phyloP scores from a whole-genome alignment of 2,113 vertebrate genomes.

The Hyla sarda region DNA sequence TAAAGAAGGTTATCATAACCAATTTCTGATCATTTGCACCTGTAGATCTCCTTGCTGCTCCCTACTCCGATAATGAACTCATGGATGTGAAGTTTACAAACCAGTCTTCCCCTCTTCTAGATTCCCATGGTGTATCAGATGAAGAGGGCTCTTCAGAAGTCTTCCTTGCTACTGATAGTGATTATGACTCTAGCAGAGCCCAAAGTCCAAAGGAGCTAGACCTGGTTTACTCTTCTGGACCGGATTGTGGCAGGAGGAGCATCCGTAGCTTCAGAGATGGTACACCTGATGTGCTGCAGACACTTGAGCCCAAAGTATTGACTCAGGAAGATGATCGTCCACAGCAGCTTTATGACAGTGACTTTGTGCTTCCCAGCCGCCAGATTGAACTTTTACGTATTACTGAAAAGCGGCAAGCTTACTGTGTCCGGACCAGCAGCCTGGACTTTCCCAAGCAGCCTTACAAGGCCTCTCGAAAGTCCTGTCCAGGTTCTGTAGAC shows the following conservation, averaged over 20 bases:
- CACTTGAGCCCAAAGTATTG: conserved; percentile 69
- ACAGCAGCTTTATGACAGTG: conserved; percentile 82
- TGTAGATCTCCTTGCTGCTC: conserved; percentile 47
- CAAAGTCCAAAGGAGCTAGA: conserved; percentile 88
- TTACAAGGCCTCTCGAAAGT: conserved; percentile 70
- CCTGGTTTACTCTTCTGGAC: conserved; percentile 76
- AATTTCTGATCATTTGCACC: not conserved
- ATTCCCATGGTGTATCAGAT: conserved; percentile 80
- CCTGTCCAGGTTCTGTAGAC: conserved; percentile 80
- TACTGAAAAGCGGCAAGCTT: conserved; percentile 88
- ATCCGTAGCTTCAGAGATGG: conserved; percentile 71
- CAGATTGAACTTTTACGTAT: conserved; percentile 89
- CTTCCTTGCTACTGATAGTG: conserved; percentile 88
- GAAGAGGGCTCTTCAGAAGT: conserved; percentile 89
- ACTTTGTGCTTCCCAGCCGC: conserved; percentile 88
- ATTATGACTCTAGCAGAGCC: conserved; percentile 86
- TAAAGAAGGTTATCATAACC: not conserved
- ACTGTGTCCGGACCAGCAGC: conserved; percentile 89
- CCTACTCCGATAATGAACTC: conserved; percentile 46
- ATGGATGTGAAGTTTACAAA: conserved; percentile 53
- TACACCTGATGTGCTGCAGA: conserved; percentile 83
- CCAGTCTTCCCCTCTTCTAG: conserved; percentile 62
- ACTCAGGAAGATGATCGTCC: conserved; percentile 58
- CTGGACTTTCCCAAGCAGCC: conserved; percentile 82
- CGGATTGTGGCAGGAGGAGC: conserved; percentile 68